A percentile compares a stretch with the other conserved stretches of the same genome.
phyloP scores from a whole-genome alignment of 1,140 invertebrate genomes.

The Leptinotarsa texana region DNA sequence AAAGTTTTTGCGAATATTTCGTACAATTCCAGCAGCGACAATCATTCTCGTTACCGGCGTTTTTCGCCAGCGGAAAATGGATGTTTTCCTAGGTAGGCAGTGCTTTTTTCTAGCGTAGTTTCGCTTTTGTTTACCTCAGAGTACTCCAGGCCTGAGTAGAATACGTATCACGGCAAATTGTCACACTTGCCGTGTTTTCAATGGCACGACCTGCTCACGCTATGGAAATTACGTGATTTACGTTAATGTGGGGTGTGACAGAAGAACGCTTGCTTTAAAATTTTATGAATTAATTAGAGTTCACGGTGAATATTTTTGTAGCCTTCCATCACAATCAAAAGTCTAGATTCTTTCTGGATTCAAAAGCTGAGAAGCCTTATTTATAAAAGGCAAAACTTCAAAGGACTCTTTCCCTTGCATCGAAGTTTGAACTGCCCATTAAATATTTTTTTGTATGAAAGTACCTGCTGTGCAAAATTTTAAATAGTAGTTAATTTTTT shows the following conservation, averaged over 20 bases:
- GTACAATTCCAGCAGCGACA: background rate
- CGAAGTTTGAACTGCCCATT: too few relatives aligned
- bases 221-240: background rate
- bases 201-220: background rate
- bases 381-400: too few relatives aligned
- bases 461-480: too few relatives aligned
- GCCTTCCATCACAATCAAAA: too few relatives aligned
- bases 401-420: too few relatives aligned
- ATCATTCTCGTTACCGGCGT: background rate
- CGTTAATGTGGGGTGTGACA: background rate
- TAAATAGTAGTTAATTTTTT: too few relatives aligned
- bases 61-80: background rate
- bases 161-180: background rate
- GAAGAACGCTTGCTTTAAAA: background rate
- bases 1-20: background rate
- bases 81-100: constrained; percentile 2
- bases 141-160: background rate
- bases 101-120: background rate
- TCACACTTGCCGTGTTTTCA: background rate
- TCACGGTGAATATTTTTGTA: too few relatives aligned
- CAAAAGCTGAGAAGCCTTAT: too few relatives aligned
- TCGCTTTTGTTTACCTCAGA: constrained; percentile 8
- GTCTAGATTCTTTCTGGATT: too few relatives aligned
- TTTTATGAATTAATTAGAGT: too few relatives aligned
- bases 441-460: too few relatives aligned